Evolutionary conservation across 1,140 invertebrate species (phyloP).

Genomic region (Leptinotarsa undecemlineata): DNA sequence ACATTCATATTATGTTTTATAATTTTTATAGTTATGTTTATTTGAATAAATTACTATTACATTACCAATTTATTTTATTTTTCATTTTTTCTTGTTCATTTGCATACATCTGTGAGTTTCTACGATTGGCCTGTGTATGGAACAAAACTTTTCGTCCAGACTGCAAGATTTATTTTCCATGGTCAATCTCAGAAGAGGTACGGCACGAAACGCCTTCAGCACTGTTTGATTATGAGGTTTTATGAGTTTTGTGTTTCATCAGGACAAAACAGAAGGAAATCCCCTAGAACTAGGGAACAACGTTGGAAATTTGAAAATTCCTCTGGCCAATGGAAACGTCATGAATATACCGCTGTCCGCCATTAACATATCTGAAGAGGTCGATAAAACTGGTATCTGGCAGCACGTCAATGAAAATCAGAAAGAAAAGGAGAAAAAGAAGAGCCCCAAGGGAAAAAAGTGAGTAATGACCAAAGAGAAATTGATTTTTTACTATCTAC

Average conservation of each 20-base stretch:
- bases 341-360: conserved; percentile 87
- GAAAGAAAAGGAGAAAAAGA: conserved; percentile 55
- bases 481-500: too few species aligned
- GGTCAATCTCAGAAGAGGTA: not conserved
- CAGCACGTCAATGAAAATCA: conserved; percentile 82
- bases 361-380: conserved; percentile 92
- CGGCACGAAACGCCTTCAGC: not conserved
- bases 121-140: too few species aligned
- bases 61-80: conserved; percentile 25
- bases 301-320: conserved; percentile 77
- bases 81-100: conserved; percentile 11
- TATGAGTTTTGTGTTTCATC: not conserved
- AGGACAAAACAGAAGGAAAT: conserved; percentile 33
- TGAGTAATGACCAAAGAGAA: conserved; percentile 33
- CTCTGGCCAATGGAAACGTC: conserved; percentile 86
- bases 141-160: too few species aligned
- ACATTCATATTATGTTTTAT: conserved; percentile 21
- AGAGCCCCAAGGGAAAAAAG: conserved; percentile 54
- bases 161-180: not conserved
- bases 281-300: conserved; percentile 38
- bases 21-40: conserved; percentile 32
- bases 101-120: not conserved
- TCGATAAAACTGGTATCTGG: conserved; percentile 92
- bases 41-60: conserved; percentile 35
- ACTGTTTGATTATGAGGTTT: not conserved